Evolutionary conservation across 1,140 invertebrate species (phyloP).

Genomic region (Drosophila gunungcola): DNA sequence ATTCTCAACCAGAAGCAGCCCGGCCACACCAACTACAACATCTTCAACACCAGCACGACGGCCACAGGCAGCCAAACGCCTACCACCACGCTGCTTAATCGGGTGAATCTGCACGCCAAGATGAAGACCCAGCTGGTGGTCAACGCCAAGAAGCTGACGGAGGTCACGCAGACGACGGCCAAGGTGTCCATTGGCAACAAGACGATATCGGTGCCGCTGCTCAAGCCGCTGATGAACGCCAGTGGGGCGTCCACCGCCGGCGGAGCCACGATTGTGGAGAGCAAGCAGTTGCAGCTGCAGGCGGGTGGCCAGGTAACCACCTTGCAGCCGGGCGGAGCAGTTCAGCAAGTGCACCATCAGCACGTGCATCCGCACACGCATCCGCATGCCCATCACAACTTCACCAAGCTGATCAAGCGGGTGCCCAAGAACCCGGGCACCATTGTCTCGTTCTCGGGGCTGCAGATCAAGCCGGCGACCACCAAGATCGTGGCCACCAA

Average conservation of each 20-base stretch:
- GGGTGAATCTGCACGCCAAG: slow-evolving; percentile 63
- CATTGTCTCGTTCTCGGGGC: slow-evolving; percentile 72
- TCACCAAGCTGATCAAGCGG: slow-evolving; percentile 68
- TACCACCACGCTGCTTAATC: slow-evolving; percentile 56
- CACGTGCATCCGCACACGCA: slow-evolving; percentile 46
- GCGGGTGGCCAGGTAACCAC: slow-evolving; percentile 35
- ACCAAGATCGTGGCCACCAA: slow-evolving; percentile 79
- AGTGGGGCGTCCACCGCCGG: slow-evolving; percentile 57
- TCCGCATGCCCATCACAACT: slow-evolving; percentile 49
- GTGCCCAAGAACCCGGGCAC: slow-evolving; percentile 75
- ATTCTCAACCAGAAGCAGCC: slow-evolving; percentile 50
- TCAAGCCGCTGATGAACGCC: slow-evolving; percentile 85
- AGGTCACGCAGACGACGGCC: slow-evolving; percentile 79
- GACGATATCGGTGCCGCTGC: slow-evolving; percentile 87
- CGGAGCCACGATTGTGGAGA: slow-evolving; percentile 66
- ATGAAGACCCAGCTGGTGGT: slow-evolving; percentile 72
- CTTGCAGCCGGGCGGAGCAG: background rate
- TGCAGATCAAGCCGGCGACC: slow-evolving; percentile 77
- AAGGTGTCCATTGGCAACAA: slow-evolving; percentile 87
- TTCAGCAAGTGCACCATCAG: slow-evolving; percentile 19
- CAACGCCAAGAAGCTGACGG: slow-evolving; percentile 71
- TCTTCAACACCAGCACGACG: slow-evolving; percentile 52
- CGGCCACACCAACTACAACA: slow-evolving; percentile 44
- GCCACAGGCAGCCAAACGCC: slow-evolving; percentile 20
- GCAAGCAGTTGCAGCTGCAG: slow-evolving; percentile 53